These are phyloP conservation scores for Caenorhabditis sp. DNA, from an alignment of 2,888 invertebrate species.

Conservation along the genomic window DNA sequence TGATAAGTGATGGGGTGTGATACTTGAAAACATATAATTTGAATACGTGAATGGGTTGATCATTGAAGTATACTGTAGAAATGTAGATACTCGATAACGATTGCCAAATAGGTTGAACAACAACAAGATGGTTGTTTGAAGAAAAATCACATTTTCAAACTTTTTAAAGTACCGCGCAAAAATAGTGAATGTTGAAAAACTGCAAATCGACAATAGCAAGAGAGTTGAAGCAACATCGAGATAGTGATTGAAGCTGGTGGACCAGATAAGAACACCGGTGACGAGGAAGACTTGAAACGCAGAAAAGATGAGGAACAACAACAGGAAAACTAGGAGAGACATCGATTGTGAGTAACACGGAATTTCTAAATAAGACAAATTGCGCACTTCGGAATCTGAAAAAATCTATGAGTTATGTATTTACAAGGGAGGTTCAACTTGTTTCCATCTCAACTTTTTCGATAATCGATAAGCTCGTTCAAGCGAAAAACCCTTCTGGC, in stretches of 20 bases:
- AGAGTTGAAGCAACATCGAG: slow-evolving; percentile 14
- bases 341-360: slow-evolving; percentile 17
- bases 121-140: slow-evolving; percentile 9
- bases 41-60: slow-evolving; percentile 34
- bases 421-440: no score
- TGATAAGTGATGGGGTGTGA: slow-evolving; percentile 6
- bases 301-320: slow-evolving; percentile 13
- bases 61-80: slow-evolving; percentile 13
- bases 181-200: slow-evolving; percentile 24
- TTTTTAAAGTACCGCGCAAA: slow-evolving; percentile 25
- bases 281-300: slow-evolving; percentile 15
- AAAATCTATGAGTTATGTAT: no score
- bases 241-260: slow-evolving; percentile 12
- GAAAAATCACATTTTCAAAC: slow-evolving; percentile 17
- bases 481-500: no score
- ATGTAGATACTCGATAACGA: slow-evolving; percentile 12
- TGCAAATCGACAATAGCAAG: slow-evolving; percentile 15
- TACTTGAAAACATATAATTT: slow-evolving; percentile 20
- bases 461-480: no score
- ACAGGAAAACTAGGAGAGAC: slow-evolving; percentile 4
- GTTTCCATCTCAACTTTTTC: no score
- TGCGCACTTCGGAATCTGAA: slow-evolving; percentile 24
- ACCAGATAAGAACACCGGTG: slow-evolving; percentile 24
- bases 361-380: slow-evolving; percentile 17
- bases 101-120: slow-evolving; percentile 18